Evolutionary conservation across 2,888 invertebrate genomes (phyloP).

Genomic region (Leptopilina myrica): DNA sequence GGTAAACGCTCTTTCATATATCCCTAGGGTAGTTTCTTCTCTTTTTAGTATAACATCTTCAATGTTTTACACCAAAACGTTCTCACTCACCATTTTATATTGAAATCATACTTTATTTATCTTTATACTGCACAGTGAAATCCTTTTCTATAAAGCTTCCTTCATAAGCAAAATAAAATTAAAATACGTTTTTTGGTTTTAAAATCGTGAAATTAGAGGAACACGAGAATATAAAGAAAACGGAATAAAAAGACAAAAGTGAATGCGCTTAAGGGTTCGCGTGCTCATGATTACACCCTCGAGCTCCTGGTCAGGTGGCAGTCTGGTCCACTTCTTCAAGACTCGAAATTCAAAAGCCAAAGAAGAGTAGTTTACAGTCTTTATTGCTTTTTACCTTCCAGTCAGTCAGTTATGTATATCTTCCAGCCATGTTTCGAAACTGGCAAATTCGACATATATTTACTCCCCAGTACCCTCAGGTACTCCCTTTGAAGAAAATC

Average conservation of each 20-base stretch:
- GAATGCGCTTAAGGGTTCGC: conserved; percentile 62
- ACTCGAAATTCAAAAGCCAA: conserved; percentile 62
- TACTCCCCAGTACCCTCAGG: conserved; percentile 27
- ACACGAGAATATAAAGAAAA: conserved; percentile 49
- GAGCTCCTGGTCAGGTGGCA: conserved; percentile 70
- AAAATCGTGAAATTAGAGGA: conserved; percentile 23
- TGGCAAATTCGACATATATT: conserved; percentile 16
- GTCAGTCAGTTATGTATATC: conserved; percentile 39
- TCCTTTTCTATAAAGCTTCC: no score
- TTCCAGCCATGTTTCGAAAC: conserved; percentile 28
- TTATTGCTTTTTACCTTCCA: conserved; percentile 16
- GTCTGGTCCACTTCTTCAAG: conserved; percentile 60
- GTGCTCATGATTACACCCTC: conserved; percentile 71
- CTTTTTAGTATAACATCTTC: neutral
- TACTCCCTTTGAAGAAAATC: conserved; percentile 15
- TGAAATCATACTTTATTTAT: no score
- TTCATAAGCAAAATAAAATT: no score
- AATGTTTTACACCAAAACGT: neutral
- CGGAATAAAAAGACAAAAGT: conserved; percentile 12
- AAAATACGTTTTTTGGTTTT: neutral
- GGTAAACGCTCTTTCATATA: conserved; percentile 27
- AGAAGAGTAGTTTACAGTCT: conserved; percentile 52
- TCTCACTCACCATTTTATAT: no score
- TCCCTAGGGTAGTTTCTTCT: neutral
- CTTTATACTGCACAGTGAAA: no score